A percentile compares a stretch with the other conserved stretches of the same genome.
These are phyloP conservation scores for Dromas ardeola DNA, from an alignment of 2,113 vertebrate species.

Conservation along the genomic window DNA sequence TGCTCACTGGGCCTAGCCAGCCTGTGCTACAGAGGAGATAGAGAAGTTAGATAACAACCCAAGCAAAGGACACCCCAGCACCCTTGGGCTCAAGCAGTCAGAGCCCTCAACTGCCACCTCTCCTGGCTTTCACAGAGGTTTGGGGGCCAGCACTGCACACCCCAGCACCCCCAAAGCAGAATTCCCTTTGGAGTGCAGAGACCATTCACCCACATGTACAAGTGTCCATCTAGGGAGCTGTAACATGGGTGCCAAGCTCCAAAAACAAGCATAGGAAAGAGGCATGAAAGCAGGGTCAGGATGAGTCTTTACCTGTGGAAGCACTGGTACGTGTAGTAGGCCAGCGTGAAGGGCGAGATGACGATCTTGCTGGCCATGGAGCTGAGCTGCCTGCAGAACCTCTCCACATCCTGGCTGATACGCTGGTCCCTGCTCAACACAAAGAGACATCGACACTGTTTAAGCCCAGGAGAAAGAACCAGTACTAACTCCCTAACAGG, in stretches of 20 bases:
- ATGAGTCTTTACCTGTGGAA: slow-evolving; percentile 80
- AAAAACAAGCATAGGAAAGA: not conserved
- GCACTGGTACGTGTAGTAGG: slow-evolving; percentile 95
- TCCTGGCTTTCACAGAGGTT: not conserved
- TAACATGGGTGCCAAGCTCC: not conserved
- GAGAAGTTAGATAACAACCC: not conserved
- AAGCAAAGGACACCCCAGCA: not conserved
- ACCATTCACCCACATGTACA: not conserved
- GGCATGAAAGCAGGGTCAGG: not conserved
- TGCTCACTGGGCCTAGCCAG: slow-evolving; percentile 91
- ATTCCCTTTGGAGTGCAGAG: not conserved
- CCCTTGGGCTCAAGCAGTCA: not conserved
- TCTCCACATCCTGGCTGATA: slow-evolving; percentile 95
- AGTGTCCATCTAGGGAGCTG: not conserved
- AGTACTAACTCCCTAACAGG: not conserved
- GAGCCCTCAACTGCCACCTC: not conserved
- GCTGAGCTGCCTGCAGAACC: slow-evolving; percentile 92
- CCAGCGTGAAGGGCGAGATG: slow-evolving; percentile 88
- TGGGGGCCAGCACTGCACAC: not conserved
- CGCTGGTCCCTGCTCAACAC: slow-evolving; percentile 88
- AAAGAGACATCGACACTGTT: not conserved
- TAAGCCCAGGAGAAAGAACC: not conserved
- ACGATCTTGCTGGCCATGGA: slow-evolving; percentile 88
- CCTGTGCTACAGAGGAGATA: slow-evolving; percentile 82
- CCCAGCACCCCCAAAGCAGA: not conserved